These are phyloP conservation scores for Pteropus alecto DNA, from an alignment of 2,113 vertebrate genomes.

Conservation along the genomic window DNA sequence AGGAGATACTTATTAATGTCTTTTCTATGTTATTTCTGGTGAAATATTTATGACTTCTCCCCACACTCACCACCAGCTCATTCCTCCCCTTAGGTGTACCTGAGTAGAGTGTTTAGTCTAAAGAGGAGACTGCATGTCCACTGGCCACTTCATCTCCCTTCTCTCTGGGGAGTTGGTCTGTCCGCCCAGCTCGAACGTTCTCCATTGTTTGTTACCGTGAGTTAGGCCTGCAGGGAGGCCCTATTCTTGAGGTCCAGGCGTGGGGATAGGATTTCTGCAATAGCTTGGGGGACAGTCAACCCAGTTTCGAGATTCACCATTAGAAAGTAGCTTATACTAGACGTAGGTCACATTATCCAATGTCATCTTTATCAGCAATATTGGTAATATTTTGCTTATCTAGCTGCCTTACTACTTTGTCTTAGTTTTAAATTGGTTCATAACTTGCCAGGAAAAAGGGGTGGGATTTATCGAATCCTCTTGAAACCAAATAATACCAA, in stretches of 20 bases:
- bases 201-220: neutral
- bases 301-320: neutral
- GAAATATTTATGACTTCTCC: neutral
- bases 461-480: neutral
- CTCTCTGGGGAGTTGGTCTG: neutral
- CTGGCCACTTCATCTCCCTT: neutral
- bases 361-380: neutral
- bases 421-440: neutral
- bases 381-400: neutral
- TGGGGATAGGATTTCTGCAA: too few species aligned
- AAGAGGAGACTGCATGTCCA: neutral
- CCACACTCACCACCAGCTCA: fast-evolving
- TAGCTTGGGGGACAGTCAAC: neutral
- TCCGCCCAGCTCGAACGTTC: neutral
- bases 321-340: neutral
- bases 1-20: neutral
- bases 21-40: neutral
- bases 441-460: neutral
- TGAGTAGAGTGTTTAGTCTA: neutral
- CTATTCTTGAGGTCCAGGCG: neutral
- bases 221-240: neutral
- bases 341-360: neutral
- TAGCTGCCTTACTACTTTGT: neutral
- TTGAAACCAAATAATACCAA: neutral
- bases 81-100: neutral